Evolutionary conservation across 1,140 invertebrate species (phyloP).

Genomic region (Rhizoglyphus robini): DNA sequence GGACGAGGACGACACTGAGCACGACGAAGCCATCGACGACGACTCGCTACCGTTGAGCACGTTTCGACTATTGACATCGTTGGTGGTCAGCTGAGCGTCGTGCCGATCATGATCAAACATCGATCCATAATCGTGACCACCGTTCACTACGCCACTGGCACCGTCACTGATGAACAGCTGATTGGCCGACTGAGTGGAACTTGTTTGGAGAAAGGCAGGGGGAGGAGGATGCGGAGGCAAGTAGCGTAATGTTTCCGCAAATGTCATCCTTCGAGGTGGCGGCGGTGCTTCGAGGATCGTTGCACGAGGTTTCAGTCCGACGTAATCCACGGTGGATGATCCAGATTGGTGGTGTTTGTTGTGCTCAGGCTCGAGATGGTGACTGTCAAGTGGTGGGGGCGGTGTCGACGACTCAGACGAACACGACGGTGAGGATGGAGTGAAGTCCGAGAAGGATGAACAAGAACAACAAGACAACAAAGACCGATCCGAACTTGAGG

Average conservation of each 20-base stretch:
- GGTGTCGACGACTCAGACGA: background rate
- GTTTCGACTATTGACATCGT: background rate
- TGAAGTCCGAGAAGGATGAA: too few species aligned
- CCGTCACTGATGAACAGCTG: background rate
- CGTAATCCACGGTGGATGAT: too few species aligned
- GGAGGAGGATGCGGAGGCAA: too few species aligned
- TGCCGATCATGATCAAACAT: background rate
- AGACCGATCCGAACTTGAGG: too few species aligned
- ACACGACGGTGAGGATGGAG: background rate
- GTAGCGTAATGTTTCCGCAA: background rate
- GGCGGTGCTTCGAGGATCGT: background rate
- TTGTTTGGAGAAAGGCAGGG: too few species aligned
- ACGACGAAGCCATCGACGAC: background rate
- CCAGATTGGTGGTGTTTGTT: background rate
- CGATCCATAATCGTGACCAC: background rate
- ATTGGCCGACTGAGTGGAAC: background rate
- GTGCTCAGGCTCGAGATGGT: background rate
- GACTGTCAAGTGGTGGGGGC: background rate
- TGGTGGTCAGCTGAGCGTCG: background rate
- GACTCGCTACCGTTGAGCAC: background rate
- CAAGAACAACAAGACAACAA: too few species aligned
- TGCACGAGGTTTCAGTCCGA: background rate
- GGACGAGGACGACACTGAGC: background rate
- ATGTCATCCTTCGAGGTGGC: background rate
- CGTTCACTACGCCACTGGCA: background rate